phyloP scores from a whole-genome alignment of 2,113 vertebrate genomes.

The Morone saxatilis region DNA sequence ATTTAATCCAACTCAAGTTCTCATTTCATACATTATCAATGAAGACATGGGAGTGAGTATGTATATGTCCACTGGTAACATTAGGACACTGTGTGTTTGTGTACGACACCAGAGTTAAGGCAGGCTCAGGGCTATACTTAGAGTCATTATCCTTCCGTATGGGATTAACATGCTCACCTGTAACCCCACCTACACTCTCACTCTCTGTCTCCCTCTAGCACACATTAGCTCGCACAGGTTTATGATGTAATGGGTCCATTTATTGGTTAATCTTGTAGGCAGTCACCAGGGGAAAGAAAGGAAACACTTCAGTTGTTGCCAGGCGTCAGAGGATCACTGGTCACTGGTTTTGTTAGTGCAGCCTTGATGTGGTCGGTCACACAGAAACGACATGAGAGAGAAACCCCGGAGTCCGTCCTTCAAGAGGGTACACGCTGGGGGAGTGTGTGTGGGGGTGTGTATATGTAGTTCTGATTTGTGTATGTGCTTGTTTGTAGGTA shows the following conservation, averaged over 20 bases:
- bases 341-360: neutral
- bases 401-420: slow-evolving; percentile 49
- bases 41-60: neutral
- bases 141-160: slow-evolving; percentile 67
- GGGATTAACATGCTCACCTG: slow-evolving; percentile 74
- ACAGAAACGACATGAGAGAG: slow-evolving; percentile 54
- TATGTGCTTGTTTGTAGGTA: neutral
- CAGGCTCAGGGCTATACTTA: slow-evolving; percentile 69
- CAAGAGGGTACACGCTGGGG: slow-evolving; percentile 50
- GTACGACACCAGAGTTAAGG: slow-evolving; percentile 14
- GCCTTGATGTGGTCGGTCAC: slow-evolving; percentile 6
- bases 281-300: neutral
- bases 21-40: slow-evolving; percentile 59
- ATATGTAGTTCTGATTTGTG: neutral
- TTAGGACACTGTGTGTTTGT: neutral
- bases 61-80: neutral
- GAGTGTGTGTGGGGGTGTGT: slow-evolving; percentile 1
- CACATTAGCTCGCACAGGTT: slow-evolving; percentile 6
- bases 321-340: neutral
- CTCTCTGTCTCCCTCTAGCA: neutral
- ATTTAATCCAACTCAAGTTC: slow-evolving; percentile 64
- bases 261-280: slow-evolving; percentile 48
- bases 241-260: slow-evolving; percentile 52
- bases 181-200: slow-evolving; percentile 13
- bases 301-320: slow-evolving; percentile 9